Conservation (phyloP, 2,888 invertebrate species). For the Heliconius sara region DNA sequence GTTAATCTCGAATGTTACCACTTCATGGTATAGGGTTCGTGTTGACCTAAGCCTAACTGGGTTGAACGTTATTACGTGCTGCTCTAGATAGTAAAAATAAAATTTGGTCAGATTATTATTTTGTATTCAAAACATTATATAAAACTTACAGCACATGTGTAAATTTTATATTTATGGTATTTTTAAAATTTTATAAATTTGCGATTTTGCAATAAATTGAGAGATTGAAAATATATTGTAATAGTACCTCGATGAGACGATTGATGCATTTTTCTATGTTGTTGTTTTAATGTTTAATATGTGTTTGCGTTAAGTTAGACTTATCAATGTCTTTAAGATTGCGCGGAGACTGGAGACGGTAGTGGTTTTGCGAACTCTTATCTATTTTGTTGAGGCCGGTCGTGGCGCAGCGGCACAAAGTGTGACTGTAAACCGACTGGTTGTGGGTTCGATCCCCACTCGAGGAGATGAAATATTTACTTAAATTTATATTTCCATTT, state of each 20-base stretch:
- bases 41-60: slow-evolving; percentile 45
- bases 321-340: too few species aligned
- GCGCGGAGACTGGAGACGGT: too few species aligned
- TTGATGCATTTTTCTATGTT: not conserved
- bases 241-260: not conserved
- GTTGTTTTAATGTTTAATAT: not conserved
- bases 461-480: too few species aligned
- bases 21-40: slow-evolving; percentile 40
- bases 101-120: slow-evolving; percentile 34
- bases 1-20: slow-evolving; percentile 43
- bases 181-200: not conserved
- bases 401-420: too few species aligned
- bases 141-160: not conserved
- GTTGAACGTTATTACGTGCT: slow-evolving; percentile 45
- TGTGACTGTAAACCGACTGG: too few species aligned
- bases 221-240: too few species aligned
- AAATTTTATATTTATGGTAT: not conserved
- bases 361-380: not conserved
- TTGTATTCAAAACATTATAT: not conserved
- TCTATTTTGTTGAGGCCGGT: too few species aligned
- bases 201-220: too few species aligned
- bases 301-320: too few species aligned
- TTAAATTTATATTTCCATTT: too few species aligned
- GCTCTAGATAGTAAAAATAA: slow-evolving; percentile 44
- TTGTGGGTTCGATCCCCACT: too few species aligned